Evolutionary conservation across 2,888 invertebrate species (phyloP), one percentile per base, ranked within the genome.

Genomic region (Callyntrura sp.): DNA sequence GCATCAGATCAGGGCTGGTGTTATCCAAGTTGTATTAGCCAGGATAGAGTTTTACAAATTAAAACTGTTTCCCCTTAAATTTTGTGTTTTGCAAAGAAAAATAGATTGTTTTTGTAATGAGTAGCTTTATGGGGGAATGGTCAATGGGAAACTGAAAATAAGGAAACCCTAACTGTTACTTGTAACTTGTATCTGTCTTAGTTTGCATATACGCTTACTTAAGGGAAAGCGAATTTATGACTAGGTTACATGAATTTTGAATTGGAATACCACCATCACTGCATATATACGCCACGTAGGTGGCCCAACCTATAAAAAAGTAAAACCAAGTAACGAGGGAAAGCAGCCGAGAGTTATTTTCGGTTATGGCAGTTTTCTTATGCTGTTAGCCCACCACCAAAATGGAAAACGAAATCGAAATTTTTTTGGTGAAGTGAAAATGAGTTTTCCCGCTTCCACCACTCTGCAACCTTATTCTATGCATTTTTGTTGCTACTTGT

Each of bases 371-470:
- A 73, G 85, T 85, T 84, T 73, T 73, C 73, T 73, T 70, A 35
- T 73, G 73, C 43, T 73, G 85, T 73, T 85, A 57, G 65, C 62
- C 48, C 62, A 35, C 45, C 60, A 68, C 68, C 51, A 85, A 73
- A 57, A 73, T 85, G 73, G 73, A 73, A 60, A 85, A 85, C 55
- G 73, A 85, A 84, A 84, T 84, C 70, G 84, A 84, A 85, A 85
- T 85, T 73, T 83, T 83, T 28, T 51, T 73, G 73, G 45, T n/a
- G n/a, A 73, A 73, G 45, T 73, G 85, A 85, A 73, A 85, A 85
- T 85, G 57, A 73, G 73, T 55, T 84, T 70, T 9, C 73, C 45
- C 11, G n/a, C n/a, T n/a, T n/a, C n/a, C n/a, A n/a, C 25, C 45
- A 28, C 68, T 35, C n/a, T 57, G 4, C 20, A 2, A 6, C 68